Evolutionary conservation across 2,113 vertebrate species (phyloP), one percentile per base, ranked within the genome.

Genomic region (Menura novaehollandiae): DNA sequence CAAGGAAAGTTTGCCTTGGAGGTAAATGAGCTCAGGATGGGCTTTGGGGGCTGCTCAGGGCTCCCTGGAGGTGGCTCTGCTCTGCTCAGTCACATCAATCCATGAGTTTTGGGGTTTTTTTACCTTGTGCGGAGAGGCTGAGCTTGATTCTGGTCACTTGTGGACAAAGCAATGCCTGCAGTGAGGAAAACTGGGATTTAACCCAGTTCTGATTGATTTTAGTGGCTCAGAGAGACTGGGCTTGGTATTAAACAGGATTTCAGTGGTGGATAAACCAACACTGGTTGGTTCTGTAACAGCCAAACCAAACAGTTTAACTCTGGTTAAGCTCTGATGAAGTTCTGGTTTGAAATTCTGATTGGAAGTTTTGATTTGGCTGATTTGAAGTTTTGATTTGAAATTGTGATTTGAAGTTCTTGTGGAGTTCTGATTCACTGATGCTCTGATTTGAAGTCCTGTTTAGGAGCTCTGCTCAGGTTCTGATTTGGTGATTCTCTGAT

Each of bases 1-100:
- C 99, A 99, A 97, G 99, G 99, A 89, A 99, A 98, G 95, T 99
- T 99, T 98, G 99, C 99, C 11, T 98, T 99, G 97, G 99, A 99
- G 99, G 99, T 99, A 98, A 98, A 98, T 95, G 81, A 49, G 37
- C 88, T 87, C 95, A 43, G 88, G 66, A 80, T 67, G 59, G 74
- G 86, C 93, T 67, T 24, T n/a, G 24, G 47, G 32, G 20, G 51
- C n/a, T n/a, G n/a, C n/a, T n/a, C n/a, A n/a, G n/a, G n/a, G n/a
- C 9, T 12, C 37, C 60, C 60, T 20, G 59, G 24, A n/a, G 12
- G 7, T 9, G 6, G 21, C 56, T 24, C 22, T 59, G 21, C 15
- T 14, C 23, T 23, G 35, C 3, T 8, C 60, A 28, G 16, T 20
- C 37, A 9, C 26, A 17, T 27, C 5, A 17, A 64, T 19, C 39